These are phyloP conservation scores for Hippoglossus hippoglossus DNA, from an alignment of 2,797 vertebrate genomes.

Conservation along the genomic window DNA sequence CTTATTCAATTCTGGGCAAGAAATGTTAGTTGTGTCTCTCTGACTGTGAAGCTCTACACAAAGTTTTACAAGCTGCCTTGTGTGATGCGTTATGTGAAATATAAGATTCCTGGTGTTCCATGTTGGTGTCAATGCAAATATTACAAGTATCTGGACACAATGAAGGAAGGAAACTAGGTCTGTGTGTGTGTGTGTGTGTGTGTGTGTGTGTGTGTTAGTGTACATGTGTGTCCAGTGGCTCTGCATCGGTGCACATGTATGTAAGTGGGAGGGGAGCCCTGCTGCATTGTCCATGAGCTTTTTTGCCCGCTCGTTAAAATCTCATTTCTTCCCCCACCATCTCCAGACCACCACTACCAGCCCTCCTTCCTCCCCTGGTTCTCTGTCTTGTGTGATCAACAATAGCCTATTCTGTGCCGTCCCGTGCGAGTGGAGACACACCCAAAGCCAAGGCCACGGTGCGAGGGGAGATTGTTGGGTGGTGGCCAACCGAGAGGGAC, in stretches of 20 bases:
- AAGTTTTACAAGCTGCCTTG: no score
- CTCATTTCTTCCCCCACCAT: slow-evolving; percentile 50
- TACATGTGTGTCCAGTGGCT: neutral
- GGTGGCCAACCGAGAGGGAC: slow-evolving; percentile 68
- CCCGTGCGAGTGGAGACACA: slow-evolving; percentile 77
- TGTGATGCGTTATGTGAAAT: no score
- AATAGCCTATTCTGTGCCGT: slow-evolving; percentile 84
- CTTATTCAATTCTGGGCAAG: no score
- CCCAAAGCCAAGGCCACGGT: slow-evolving; percentile 78
- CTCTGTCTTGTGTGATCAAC: slow-evolving; percentile 78
- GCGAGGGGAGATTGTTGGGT: slow-evolving; percentile 72
- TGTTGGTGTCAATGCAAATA: no score
- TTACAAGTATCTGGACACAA: no score
- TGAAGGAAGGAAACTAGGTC: no score
- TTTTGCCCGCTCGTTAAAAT: slow-evolving; percentile 52
- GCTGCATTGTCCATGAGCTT: slow-evolving; percentile 54
- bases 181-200: no score
- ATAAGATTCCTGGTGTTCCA: no score
- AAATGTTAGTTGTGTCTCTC: no score
- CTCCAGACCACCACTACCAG: neutral
- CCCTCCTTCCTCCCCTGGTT: slow-evolving; percentile 55
- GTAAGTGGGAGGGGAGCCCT: slow-evolving; percentile 36
- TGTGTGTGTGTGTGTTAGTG: no score
- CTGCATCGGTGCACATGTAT: slow-evolving; percentile 28
- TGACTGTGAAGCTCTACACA: no score